Evolutionary conservation across 2,888 invertebrate genomes (phyloP).

Genomic region (Aphodius sticticus): DNA sequence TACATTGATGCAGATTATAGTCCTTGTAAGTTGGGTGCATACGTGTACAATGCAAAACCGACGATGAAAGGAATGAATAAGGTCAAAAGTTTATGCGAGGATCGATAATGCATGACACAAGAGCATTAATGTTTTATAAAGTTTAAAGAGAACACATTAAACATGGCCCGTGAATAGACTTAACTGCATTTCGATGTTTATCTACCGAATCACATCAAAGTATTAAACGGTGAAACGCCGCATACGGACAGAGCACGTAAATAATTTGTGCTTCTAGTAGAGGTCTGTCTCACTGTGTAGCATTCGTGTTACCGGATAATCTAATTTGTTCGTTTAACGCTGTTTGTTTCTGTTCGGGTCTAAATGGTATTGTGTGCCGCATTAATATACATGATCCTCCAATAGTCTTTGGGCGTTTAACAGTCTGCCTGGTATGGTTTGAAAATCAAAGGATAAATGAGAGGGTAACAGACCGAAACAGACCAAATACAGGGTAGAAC

Average conservation of each 20-base stretch:
- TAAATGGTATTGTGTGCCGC: background rate
- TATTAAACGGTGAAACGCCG: slow-evolving; percentile 9
- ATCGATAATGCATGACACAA: slow-evolving; percentile 25
- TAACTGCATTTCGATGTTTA: slow-evolving; percentile 32
- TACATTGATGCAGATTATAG: background rate
- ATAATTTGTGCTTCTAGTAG: slow-evolving; percentile 8
- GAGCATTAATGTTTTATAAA: slow-evolving; percentile 27
- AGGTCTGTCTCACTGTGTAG: background rate
- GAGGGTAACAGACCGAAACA: no score
- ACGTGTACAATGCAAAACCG: background rate
- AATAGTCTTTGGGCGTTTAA: background rate
- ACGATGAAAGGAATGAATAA: background rate
- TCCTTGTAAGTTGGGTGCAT: background rate
- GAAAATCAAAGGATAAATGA: no score
- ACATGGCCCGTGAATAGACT: slow-evolving; percentile 29
- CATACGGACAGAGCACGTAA: slow-evolving; percentile 15
- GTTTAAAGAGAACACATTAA: slow-evolving; percentile 20
- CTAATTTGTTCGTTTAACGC: slow-evolving; percentile 21
- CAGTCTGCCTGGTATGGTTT: no score
- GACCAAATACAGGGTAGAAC: no score
- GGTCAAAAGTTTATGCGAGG: slow-evolving; percentile 19
- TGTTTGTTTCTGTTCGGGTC: background rate
- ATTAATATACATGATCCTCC: background rate
- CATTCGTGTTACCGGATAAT: slow-evolving; percentile 21
- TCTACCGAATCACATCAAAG: slow-evolving; percentile 23